Conservation (phyloP, 2,888 invertebrate genomes). For the Capitulum mitella region DNA sequence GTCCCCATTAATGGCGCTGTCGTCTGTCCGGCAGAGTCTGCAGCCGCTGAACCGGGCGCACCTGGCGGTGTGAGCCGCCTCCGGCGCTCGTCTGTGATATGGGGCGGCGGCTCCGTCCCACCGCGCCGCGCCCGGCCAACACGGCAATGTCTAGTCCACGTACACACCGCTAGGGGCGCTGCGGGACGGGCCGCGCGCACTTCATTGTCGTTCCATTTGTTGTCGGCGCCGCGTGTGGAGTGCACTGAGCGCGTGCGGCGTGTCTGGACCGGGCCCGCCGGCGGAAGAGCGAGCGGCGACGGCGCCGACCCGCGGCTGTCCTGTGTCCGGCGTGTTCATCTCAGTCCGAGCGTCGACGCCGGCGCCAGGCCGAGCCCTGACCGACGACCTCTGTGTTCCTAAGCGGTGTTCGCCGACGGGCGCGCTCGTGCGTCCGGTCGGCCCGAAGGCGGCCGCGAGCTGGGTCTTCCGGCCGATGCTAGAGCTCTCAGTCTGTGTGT, state of each 20-base stretch:
- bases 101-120: not conserved
- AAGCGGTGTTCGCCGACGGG: no score
- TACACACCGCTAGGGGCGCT: not conserved
- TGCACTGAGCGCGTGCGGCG: not conserved
- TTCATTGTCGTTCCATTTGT: not conserved
- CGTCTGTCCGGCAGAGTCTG: not conserved
- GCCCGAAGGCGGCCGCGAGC: not conserved
- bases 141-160: conserved; percentile 14
- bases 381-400: no score
- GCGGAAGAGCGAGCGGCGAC: no score
- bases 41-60: not conserved
- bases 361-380: not conserved
- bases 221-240: not conserved
- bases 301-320: no score
- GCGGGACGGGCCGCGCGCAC: not conserved
- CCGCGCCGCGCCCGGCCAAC: not conserved
- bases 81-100: not conserved
- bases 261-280: not conserved
- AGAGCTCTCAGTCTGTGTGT: no score
- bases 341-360: no score
- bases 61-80: not conserved
- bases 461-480: not conserved
- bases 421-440: not conserved
- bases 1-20: no score
- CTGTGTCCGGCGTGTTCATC: no score